Evolutionary conservation across 2,888 invertebrate genomes (phyloP).

Genomic region (Drosophila emarginata): DNA sequence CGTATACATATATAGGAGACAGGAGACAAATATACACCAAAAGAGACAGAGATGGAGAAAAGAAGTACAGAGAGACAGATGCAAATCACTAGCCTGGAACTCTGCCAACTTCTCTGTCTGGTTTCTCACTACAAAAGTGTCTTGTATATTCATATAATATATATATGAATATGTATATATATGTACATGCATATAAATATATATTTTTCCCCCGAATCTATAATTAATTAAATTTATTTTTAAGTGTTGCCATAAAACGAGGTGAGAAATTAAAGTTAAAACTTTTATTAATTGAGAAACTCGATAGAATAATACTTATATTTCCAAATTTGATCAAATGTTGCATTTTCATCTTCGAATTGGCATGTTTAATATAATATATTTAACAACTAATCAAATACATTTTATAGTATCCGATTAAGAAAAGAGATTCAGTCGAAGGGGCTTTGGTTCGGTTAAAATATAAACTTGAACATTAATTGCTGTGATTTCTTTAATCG

Average conservation of each 20-base stretch:
- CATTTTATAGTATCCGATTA: too few relatives aligned
- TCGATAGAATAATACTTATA: too few relatives aligned
- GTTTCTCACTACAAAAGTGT: constrained; percentile 32
- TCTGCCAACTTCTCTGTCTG: constrained; percentile 29
- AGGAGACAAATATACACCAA: constrained; percentile 42
- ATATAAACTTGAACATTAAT: too few relatives aligned
- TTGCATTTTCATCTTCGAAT: too few relatives aligned
- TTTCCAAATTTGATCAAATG: too few relatives aligned
- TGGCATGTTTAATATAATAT: too few relatives aligned
- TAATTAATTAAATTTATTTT: constrained; percentile 46
- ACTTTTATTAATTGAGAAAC: neutral
- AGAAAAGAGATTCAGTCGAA: too few relatives aligned
- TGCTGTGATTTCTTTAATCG: too few relatives aligned
- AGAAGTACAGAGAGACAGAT: constrained; percentile 13
- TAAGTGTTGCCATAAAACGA: constrained; percentile 41
- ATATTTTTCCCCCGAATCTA: neutral
- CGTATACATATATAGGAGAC: neutral
- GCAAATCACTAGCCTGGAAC: constrained; percentile 34
- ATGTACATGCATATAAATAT: neutral
- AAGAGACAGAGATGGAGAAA: neutral
- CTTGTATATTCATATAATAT: constrained; percentile 5
- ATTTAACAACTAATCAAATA: too few relatives aligned
- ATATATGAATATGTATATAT: neutral
- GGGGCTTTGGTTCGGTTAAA: too few relatives aligned
- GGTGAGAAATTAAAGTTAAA: constrained; percentile 18